A percentile compares a stretch with the other conserved stretches of the same genome.
These are phyloP conservation scores for Cuculus canorus DNA, from an alignment of 2,797 vertebrate genomes.

Conservation along the genomic window DNA sequence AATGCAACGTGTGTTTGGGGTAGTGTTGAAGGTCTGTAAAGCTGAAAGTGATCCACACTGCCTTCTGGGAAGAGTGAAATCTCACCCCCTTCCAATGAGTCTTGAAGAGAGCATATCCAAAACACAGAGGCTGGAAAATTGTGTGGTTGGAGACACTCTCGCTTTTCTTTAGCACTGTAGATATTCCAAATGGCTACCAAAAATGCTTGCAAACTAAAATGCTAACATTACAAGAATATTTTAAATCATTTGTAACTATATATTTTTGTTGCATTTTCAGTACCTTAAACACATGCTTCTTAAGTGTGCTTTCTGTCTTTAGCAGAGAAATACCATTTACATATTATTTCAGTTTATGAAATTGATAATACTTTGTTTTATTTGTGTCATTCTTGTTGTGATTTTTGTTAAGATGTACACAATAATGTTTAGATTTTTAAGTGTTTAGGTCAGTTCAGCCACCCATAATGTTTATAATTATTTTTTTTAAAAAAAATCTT, in stretches of 20 bases:
- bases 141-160: background rate
- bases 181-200: background rate
- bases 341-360: background rate
- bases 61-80: background rate
- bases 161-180: background rate
- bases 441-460: background rate
- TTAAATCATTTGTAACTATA: background rate
- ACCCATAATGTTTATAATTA: background rate
- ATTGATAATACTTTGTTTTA: background rate
- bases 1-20: accelerated
- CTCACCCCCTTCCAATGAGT: background rate
- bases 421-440: background rate
- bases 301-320: background rate
- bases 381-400: background rate
- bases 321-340: background rate
- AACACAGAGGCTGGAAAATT: background rate
- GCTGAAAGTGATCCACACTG: background rate
- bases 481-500: background rate
- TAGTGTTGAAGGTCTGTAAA: background rate
- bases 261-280: background rate
- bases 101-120: background rate
- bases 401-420: background rate
- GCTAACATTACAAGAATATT: background rate
- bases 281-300: background rate
- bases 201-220: background rate